phyloP scores from a whole-genome alignment of 2,113 vertebrate species.

The Formicarius rufipectus region DNA sequence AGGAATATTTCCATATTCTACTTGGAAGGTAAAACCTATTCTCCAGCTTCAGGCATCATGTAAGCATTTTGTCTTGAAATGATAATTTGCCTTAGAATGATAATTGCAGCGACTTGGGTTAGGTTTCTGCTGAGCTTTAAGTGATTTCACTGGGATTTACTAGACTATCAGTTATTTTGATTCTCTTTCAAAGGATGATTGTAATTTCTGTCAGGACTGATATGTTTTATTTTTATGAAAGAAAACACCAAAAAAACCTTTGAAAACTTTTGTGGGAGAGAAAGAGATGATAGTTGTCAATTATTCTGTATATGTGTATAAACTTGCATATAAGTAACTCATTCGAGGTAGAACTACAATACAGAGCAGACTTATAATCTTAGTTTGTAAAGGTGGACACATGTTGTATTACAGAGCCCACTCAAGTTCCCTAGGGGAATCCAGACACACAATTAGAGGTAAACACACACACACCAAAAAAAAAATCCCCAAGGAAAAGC shows the following conservation, averaged over 20 bases:
- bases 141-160: constrained; percentile 4
- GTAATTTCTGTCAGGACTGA: background rate
- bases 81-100: background rate
- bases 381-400: background rate
- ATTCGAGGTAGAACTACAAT: background rate
- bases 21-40: background rate
- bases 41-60: background rate
- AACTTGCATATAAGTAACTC: background rate
- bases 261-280: background rate
- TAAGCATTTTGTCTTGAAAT: background rate
- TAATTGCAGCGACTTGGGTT: background rate
- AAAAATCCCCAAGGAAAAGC: constrained; percentile 21
- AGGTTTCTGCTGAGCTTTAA: background rate
- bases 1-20: background rate
- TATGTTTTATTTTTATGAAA: background rate
- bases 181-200: background rate
- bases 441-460: constrained; percentile 35
- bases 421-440: background rate
- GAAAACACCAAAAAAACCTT: background rate
- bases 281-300: background rate
- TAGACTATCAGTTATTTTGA: background rate
- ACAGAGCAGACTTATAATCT: background rate
- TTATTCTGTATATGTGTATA: background rate
- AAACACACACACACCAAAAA: background rate
- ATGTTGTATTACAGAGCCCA: background rate